A percentile compares a stretch with the other conserved stretches of the same genome.
Evolutionary conservation across 2,797 vertebrate species (phyloP).

Genomic region (Aphelocoma californica): DNA sequence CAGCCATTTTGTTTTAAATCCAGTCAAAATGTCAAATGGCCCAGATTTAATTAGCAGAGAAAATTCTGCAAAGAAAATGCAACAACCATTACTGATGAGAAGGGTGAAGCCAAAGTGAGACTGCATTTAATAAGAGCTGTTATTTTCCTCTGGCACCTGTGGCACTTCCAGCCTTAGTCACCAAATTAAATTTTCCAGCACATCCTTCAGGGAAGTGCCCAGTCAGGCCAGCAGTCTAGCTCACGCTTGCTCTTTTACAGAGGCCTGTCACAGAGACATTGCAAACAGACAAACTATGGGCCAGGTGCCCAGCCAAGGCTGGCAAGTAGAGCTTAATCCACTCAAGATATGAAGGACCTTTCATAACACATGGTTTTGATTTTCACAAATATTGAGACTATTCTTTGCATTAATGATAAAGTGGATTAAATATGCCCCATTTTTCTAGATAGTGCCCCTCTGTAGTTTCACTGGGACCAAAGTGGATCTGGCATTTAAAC

Average conservation of each 20-base stretch:
- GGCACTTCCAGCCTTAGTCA: neutral
- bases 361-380: neutral
- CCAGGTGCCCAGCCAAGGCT: neutral
- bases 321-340: neutral
- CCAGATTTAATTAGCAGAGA: neutral
- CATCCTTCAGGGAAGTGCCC: neutral
- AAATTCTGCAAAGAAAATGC: neutral
- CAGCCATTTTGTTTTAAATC: neutral
- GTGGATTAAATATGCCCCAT: neutral
- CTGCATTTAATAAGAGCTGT: neutral
- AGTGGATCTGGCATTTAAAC: constrained; percentile 37
- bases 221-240: neutral
- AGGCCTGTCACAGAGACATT: neutral
- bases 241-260: neutral
- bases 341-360: neutral
- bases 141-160: neutral
- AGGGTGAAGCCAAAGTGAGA: neutral
- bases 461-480: constrained; percentile 44
- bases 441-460: constrained; percentile 25
- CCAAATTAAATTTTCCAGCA: neutral
- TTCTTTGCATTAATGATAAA: constrained; percentile 42
- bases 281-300: neutral
- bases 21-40: neutral
- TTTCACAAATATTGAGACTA: constrained; percentile 44
- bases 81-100: neutral